Conservation (phyloP, 2,113 vertebrate genomes). For the Meles meles region DNA sequence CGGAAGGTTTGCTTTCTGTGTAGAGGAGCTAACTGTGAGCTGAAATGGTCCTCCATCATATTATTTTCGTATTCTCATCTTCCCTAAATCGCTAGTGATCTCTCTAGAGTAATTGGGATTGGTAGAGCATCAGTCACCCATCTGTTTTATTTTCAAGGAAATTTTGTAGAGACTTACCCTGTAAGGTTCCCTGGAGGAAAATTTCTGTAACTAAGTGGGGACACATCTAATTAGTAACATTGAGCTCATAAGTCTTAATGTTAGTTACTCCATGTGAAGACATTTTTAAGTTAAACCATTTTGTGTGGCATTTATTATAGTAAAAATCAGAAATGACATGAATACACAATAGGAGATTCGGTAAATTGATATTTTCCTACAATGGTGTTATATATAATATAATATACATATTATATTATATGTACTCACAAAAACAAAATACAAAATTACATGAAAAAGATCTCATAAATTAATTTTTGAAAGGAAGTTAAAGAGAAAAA, state of each 20-base stretch:
- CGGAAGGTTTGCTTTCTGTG: background rate
- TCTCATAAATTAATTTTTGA: background rate
- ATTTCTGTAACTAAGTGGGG: background rate
- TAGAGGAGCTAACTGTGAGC: background rate
- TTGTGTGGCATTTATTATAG: background rate
- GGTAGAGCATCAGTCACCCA: background rate
- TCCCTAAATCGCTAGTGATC: slow-evolving; percentile 3
- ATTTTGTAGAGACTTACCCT: background rate
- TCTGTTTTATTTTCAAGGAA: slow-evolving; percentile 22
- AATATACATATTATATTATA: too few species aligned
- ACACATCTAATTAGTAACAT: background rate
- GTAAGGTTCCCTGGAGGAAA: background rate
- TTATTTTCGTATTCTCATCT: background rate
- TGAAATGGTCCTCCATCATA: background rate
- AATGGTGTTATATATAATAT: background rate
- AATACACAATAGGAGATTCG: background rate
- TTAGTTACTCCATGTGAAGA: background rate
- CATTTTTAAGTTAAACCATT: background rate
- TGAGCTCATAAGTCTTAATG: background rate
- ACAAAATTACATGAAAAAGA: background rate
- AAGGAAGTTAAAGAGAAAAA: background rate
- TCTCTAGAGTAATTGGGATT: background rate
- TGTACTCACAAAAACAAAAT: background rate
- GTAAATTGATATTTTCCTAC: background rate
- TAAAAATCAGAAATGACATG: background rate